Conservation (phyloP, 1,140 invertebrate species). For the Hypsibius dujardini region DNA sequence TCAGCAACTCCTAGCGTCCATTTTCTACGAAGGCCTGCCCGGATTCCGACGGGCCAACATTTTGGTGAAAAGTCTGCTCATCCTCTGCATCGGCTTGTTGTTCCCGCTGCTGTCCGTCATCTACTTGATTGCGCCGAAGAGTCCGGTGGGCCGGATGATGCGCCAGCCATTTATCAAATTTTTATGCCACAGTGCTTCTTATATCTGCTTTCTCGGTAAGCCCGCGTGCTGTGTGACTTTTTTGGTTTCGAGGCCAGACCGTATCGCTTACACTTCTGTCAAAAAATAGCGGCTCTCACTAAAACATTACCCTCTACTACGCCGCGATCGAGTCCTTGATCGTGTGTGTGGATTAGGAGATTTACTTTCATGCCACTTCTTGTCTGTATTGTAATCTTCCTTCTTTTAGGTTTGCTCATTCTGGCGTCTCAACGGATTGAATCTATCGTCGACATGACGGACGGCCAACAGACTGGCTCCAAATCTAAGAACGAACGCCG, state of each 20-base stretch:
- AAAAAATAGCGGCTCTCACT: too few species aligned
- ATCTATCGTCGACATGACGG: slow-evolving; percentile 43
- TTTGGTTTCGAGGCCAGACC: neutral
- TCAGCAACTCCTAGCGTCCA: slow-evolving; percentile 84
- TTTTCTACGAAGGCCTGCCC: slow-evolving; percentile 93
- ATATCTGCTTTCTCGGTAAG: slow-evolving; percentile 91
- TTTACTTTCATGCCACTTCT: neutral
- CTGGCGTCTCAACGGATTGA: slow-evolving; percentile 87
- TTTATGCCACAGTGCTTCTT: slow-evolving; percentile 90
- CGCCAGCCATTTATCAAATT: slow-evolving; percentile 97
- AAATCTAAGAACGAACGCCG: slow-evolving; percentile 47
- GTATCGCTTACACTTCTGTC: neutral
- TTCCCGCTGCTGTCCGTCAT: slow-evolving; percentile 82
- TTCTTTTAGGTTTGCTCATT: slow-evolving; percentile 66
- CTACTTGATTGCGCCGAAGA: slow-evolving; percentile 80
- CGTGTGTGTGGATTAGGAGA: too few species aligned
- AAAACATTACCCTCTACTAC: too few species aligned
- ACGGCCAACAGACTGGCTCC: slow-evolving; percentile 36
- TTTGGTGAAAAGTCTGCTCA: slow-evolving; percentile 73
- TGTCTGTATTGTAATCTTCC: neutral
- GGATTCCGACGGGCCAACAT: slow-evolving; percentile 92
- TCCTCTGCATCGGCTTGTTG: slow-evolving; percentile 75
- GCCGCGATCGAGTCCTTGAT: too few species aligned
- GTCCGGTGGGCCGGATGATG: slow-evolving; percentile 68
- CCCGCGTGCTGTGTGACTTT: slow-evolving; percentile 25